Base-by-base conservation (phyloP, 2,113 vertebrate genomes). In the Callocephalon fimbriatum region DNA sequence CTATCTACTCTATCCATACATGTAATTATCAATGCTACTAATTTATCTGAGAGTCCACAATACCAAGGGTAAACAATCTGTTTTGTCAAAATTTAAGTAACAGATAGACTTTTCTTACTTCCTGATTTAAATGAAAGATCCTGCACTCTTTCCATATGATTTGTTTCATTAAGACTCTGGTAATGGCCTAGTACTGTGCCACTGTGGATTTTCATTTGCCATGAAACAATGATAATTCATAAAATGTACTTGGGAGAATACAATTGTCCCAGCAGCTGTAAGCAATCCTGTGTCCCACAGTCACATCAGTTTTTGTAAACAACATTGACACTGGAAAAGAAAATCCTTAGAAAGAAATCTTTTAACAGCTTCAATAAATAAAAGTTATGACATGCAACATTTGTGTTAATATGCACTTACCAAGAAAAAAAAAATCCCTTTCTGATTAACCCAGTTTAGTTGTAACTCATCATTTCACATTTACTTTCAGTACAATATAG, bases 141-240 rank as follows among this genome's bases (percentile, higher is more conserved):
- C 23, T 70, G 63, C 20, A 31, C 56, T n/a, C 16, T 67, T 75
- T 35, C 16, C 22, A 15, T 23, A 13, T 13, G 19, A 67, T 59
- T 71, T 83, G 31, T 67, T 92, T 84, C 21, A 68, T 74, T 15
- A 89, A 77, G 68, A 67, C 38, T 50, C 42, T 67, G 50, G 15
- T n/a, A 86, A 68, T 10, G 14, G 42, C 42, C 74, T 27, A 68
- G 37, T 38, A 40, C n/a, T 81, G 32, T 45, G 59, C 35, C 42
- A 88, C 95, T 47, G 26, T 74, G 78, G 90, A 97, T 94, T 94
- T 96, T 96, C 45, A 70, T 84, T 90, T 95, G 81, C 90, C 83
- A 78, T 32, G 79, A 96, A 95, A 91, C 51, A 87, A 93, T 65
- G 77, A 88, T 86, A 97, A 96, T 95, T 81, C 89, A 95, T 91